Base-by-base conservation (phyloP, 2,113 vertebrate species). In the Axis porcinus region DNA sequence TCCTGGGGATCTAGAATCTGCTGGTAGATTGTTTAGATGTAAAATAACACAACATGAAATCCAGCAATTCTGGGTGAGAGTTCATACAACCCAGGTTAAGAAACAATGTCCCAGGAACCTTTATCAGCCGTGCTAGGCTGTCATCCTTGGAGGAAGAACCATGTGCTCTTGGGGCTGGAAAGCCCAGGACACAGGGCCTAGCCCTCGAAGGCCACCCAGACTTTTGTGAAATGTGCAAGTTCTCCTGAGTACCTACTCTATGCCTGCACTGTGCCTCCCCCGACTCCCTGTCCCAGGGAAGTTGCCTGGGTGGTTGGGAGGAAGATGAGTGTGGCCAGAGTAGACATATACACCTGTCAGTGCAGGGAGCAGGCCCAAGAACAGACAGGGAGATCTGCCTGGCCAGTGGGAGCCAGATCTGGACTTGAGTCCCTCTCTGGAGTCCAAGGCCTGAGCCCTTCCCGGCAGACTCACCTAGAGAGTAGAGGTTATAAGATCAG, bases 31-130 rank as follows among this genome's bases (percentile, higher is more conserved):
- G 74, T 94, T 86, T 57, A 28, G 21, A 57, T 62, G 45, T 70
- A 81, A 96, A 87, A 91, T 52, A 60, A 52, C 67, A 54, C 50
- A 57, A 92, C 5, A 52, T 36, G 78, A 92, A 95, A 96, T n/a
- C 30, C 70, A 45, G 13, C 43, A 86, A 2, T 95, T 81, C 82
- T 89, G 76, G 30, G n/a, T 16, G 54, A 62, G 50, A 47, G 67
- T 15, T 91, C 88, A 83, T 21, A 76, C 16, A 36, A 8, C 7
- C 25, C 84, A 83, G 33, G 27, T 85, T 86, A 94, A 60, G 64
- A 95, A 93, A 57, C 28, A 27, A 6, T 60, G 50, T 94, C 47
- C n/a, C 15, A 27, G 60, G 78, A 82, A 19, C 15, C 58, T 33
- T 55, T 62, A 33, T 52, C 43, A 57, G 79, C 45, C 1, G 1